Evolutionary conservation across 2,888 invertebrate genomes (phyloP), one percentile per base, ranked within the genome.

Genomic region (Rhodophaea formosa): DNA sequence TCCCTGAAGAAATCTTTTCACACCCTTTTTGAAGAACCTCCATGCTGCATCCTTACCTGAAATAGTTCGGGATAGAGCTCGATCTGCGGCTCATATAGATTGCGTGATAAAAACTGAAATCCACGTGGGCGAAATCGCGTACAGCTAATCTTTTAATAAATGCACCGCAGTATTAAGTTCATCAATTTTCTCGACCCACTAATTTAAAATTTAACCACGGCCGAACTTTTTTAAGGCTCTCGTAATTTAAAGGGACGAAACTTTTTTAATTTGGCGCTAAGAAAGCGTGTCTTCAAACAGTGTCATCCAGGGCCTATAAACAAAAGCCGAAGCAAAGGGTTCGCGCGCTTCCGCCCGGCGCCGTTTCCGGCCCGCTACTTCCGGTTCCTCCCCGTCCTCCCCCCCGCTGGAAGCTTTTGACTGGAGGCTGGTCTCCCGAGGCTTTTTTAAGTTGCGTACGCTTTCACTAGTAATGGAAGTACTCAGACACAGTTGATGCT

Each of bases 251-350:
- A 8, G 3, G 53, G 23, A 8, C 43, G 7, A 29, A 43, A 53
- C 53, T 53, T 55, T 55, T 55, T 55, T 45, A 53, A 53, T 53
- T 53, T 53, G 10, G 15, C 30, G 29, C 53, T 8, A 15, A 30
- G 53, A 45, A 17, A 8, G 45, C 54, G 7, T 7, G 8, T 35
- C 45, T 32, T 45, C 35, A 44, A 53, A 53, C 54, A 53, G 35
- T 55, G 65, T 60, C 62, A 44, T 56, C 42, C 39, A 49, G 35
- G 46, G 66, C 67, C 71, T 70, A 78, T 80, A 86, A 85, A 88
- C 87, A 88, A 88, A 86, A 78, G 80, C 77, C 76, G 69, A 65
- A 75, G 75, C 80, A 84, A 88, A 86, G 86, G 88, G 86, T 84
- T 83, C 76, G 71, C 71, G 65, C 74, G 77, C 78, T 84, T 87